phyloP scores from a whole-genome alignment of 2,888 invertebrate genomes.

The Tanytarsus gracilentus region DNA sequence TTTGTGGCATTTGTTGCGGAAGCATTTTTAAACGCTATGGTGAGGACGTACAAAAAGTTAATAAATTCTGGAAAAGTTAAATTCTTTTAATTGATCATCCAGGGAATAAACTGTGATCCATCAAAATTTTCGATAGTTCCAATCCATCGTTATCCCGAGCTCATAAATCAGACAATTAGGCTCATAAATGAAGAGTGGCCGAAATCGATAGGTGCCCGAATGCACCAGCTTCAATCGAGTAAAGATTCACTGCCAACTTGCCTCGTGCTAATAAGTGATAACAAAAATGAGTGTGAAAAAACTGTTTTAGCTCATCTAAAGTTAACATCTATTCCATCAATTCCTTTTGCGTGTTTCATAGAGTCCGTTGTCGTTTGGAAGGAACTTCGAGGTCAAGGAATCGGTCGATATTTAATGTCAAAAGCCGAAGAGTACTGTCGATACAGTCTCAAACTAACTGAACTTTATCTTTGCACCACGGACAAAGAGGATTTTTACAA shows the following conservation, averaged over 20 bases:
- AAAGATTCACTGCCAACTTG: conserved; percentile 64
- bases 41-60: not conserved
- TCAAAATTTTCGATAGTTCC: conserved; percentile 49
- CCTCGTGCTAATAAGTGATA: conserved; percentile 51
- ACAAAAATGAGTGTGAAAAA: conserved; percentile 36
- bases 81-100: not conserved
- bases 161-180: conserved; percentile 60
- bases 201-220: conserved; percentile 67
- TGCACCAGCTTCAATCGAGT: conserved; percentile 63
- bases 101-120: conserved; percentile 7
- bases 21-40: not conserved
- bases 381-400: conserved; percentile 60
- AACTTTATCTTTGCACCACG: conserved; percentile 59
- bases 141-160: conserved; percentile 63
- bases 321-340: conserved; percentile 60
- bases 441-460: conserved; percentile 50
- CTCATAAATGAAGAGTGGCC: conserved; percentile 83
- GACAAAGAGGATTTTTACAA: conserved; percentile 68
- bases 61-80: not conserved
- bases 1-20: not conserved
- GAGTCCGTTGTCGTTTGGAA: conserved; percentile 74
- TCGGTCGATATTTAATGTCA: conserved; percentile 65
- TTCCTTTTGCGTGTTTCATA: conserved; percentile 63
- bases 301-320: conserved; percentile 71
- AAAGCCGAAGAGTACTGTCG: conserved; percentile 66